Percentiles rank a stretch among this genome's conserved stretches.
Conservation (phyloP, 2,797 vertebrate genomes). For the Takifugu ocellatus region DNA sequence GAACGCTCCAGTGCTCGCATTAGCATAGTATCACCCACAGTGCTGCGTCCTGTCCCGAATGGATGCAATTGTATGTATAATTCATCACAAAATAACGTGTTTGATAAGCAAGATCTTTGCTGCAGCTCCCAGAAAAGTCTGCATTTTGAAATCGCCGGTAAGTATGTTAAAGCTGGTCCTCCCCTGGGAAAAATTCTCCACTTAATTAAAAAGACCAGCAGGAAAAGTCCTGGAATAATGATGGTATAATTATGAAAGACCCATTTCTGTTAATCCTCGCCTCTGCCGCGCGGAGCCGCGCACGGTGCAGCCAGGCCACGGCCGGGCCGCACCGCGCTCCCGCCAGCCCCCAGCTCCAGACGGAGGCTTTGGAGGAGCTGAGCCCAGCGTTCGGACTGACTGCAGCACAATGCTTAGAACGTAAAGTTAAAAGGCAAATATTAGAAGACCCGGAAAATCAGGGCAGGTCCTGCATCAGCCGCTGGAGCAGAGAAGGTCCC, state of each 20-base stretch:
- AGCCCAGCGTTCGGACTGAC: slow-evolving; percentile 38
- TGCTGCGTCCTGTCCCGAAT: not conserved
- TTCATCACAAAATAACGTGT: slow-evolving; percentile 25
- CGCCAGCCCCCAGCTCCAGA: slow-evolving; percentile 41
- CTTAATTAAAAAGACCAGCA: slow-evolving; percentile 84
- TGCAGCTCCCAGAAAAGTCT: slow-evolving; percentile 38
- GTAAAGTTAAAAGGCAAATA: slow-evolving; percentile 9
- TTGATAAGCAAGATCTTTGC: slow-evolving; percentile 33
- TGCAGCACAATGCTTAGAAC: slow-evolving; percentile 43
- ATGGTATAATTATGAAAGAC: slow-evolving; percentile 80
- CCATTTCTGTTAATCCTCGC: slow-evolving; percentile 73
- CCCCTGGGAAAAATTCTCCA: slow-evolving; percentile 74
- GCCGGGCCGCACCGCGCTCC: slow-evolving; percentile 65
- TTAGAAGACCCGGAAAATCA: no score
- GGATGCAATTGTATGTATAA: slow-evolving; percentile 7
- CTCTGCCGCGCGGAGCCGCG: slow-evolving; percentile 58
- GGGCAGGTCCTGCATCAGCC: no score
- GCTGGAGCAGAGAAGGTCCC: no score
- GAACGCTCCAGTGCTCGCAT: slow-evolving; percentile 33
- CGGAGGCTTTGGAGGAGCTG: slow-evolving; percentile 30
- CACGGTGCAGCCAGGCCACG: slow-evolving; percentile 48
- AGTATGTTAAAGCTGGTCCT: slow-evolving; percentile 70
- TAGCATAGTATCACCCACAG: slow-evolving; percentile 18
- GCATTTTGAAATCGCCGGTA: slow-evolving; percentile 71
- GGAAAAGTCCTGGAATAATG: slow-evolving; percentile 76